Evolutionary conservation across 2,888 invertebrate genomes (phyloP), one percentile per base, ranked within the genome.

Genomic region (Taphrorychus bicolor): DNA sequence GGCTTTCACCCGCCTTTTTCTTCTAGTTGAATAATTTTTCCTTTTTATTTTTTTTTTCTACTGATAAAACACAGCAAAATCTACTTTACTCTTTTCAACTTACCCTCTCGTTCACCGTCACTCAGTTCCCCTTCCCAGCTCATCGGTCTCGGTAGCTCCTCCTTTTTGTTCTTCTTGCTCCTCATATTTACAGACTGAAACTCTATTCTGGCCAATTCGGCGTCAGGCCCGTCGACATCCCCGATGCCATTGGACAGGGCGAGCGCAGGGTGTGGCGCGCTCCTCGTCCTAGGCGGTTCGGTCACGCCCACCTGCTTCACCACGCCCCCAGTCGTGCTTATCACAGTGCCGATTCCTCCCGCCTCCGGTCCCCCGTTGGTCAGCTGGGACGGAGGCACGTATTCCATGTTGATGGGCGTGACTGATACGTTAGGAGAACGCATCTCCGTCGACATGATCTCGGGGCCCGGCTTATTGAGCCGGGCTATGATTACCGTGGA

Each of bases 121-220:
- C 94, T 95, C 9, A 95, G 86, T 81, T 94, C 95, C 5, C 95
- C 95, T 81, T 95, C 95, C 95, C 95, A 95, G 5, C 94, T 95
- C 95, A 96, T 96, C 53, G 95, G 95, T 58, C 95, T 83, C 5
- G 87, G 79, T 82, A 74, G 57, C 66, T 81, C 80, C 58, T 76
- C 78, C 70, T 79, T 76, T 45, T 80, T 77, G 68, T 76, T 76
- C 72, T 77, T 80, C 71, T 80, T 80, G 59, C 78, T 77, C 64
- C 81, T 75, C 76, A 81, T 79, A 71, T 80, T 79, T 52, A 80
- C 80, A 53, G 76, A 74, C 40, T 88, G 87, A 79, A 92, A 91
- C 79, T 91, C 91, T 71, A 92, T 91, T 77, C 89, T 89, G 78
- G 91, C 91, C 76, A 92, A 89, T 81, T 92, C 92, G n/a, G 91